Base-by-base conservation (phyloP, 2,888 invertebrate genomes). In the Drosophila melanocephala region DNA sequence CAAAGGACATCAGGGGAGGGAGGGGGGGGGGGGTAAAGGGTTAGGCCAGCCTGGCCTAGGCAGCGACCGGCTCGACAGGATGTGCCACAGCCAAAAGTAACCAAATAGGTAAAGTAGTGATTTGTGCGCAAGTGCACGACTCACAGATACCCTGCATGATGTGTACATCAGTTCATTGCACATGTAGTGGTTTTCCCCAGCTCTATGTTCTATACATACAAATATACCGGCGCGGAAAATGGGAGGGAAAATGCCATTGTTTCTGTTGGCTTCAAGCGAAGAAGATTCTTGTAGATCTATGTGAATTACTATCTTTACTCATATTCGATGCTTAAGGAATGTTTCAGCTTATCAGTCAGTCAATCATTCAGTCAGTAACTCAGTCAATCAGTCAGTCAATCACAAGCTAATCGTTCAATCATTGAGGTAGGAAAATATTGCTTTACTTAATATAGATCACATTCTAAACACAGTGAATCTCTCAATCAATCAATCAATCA, bases 11-110 rank as follows among this genome's bases (percentile, higher is more conserved):
- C 37, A 30, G 3, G 19, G 26, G 26, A 1, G 26, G 26, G 26
- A 26, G n/a, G 19, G 44, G 5, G 26, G 9, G 33, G 19, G 2
- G 32, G 32, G 5, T 12, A 22, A 58, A 44, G 37, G 42, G 55
- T 50, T 30, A 58, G 47, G 22, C 50, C n/a, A n/a, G 56, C 16
- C 62, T 19, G 35, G 35, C 5, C 35, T 35, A 35, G 35, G 35
- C 35, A 35, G 37, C 37, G 37, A 37, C 37, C 37, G 32, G 26
- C 59, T 33, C 26, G 26, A 33, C 55, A 42, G 55, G 53, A 55
- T 63, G 28, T 55, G 53, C 53, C 30, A 57, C 58, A 64, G 57
- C 22, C 56, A 32, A 37, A 68, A 26, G 67, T 39, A 51, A 56
- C 39, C n/a, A n/a, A 19, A 58, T 58, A 19, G 3, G 37, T 39